These are phyloP conservation scores for Bubalus kerabau DNA, from an alignment of 2,113 vertebrate genomes.

Conservation along the genomic window DNA sequence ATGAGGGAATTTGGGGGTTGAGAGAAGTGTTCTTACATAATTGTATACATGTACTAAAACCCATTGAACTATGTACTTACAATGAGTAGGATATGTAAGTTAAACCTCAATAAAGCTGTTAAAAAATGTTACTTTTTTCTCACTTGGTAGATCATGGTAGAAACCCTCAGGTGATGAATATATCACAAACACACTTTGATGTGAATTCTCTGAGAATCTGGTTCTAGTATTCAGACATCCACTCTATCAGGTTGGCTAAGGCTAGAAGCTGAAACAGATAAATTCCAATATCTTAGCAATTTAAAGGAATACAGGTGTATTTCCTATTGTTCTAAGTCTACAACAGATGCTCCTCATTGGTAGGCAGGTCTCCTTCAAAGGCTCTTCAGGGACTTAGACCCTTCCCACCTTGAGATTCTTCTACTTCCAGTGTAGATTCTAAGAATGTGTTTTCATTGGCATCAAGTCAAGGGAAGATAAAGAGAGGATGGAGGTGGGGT, in stretches of 20 bases:
- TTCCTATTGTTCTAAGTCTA: not conserved
- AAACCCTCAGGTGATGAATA: not conserved
- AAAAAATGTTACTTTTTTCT: not conserved
- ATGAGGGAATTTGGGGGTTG: not conserved
- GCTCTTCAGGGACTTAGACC: not conserved
- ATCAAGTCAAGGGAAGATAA: not conserved
- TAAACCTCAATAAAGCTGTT: not conserved
- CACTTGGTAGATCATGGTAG: not conserved
- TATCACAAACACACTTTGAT: not conserved
- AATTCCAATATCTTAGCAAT: not conserved
- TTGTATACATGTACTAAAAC: not conserved
- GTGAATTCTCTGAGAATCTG: not conserved
- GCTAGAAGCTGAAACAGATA: not conserved
- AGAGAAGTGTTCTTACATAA: not conserved
- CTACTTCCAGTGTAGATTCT: not conserved
- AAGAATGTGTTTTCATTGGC: not conserved
- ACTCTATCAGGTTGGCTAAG: not conserved
- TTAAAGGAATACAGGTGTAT: not conserved
- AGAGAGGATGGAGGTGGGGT: not conserved
- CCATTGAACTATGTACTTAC: not conserved
- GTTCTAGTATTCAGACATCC: not conserved
- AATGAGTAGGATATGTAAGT: not conserved
- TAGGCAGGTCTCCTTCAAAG: not conserved
- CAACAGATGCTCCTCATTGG: rapidly evolving
- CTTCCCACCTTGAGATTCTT: not conserved